phyloP scores from a whole-genome alignment of 2,888 invertebrate species.

The Hydroisotoma schaefferi region DNA sequence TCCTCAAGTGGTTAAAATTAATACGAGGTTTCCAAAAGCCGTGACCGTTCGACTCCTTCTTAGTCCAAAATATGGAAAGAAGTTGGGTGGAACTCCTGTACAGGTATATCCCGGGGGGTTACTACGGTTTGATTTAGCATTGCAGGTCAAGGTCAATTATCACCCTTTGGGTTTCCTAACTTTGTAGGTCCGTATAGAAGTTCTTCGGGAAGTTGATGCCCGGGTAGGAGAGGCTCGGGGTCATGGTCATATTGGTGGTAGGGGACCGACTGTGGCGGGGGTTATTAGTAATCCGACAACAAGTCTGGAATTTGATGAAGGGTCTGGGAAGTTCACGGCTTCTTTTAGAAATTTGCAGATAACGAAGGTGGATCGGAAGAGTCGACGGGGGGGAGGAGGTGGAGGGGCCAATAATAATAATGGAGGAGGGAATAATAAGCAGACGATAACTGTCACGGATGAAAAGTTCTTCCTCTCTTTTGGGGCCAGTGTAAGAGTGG shows the following conservation, averaged over 20 bases:
- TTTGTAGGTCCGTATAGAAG: too few species aligned
- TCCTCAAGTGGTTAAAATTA: not conserved
- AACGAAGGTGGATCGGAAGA: not conserved
- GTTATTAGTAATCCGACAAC: not conserved
- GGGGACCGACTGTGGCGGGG: not conserved
- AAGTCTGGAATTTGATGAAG: not conserved
- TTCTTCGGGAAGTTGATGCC: too few species aligned
- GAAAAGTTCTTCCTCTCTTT: not conserved
- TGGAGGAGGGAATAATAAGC: not conserved
- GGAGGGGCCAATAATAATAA: not conserved
- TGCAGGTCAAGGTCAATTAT: too few species aligned
- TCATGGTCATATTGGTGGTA: not conserved
- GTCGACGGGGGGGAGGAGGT: not conserved
- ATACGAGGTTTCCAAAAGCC: not conserved
- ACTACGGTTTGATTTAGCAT: too few species aligned
- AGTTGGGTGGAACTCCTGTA: too few species aligned
- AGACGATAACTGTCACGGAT: not conserved
- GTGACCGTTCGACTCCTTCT: not conserved
- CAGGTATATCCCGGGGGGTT: too few species aligned
- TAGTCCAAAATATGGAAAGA: too few species aligned
- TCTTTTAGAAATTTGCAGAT: not conserved
- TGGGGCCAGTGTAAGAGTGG: too few species aligned
- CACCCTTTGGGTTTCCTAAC: not conserved
- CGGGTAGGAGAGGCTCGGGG: not conserved
- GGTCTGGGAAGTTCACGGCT: not conserved